These are phyloP conservation scores for Myripristis murdjan DNA, from an alignment of 2,797 vertebrate genomes.

Conservation along the genomic window DNA sequence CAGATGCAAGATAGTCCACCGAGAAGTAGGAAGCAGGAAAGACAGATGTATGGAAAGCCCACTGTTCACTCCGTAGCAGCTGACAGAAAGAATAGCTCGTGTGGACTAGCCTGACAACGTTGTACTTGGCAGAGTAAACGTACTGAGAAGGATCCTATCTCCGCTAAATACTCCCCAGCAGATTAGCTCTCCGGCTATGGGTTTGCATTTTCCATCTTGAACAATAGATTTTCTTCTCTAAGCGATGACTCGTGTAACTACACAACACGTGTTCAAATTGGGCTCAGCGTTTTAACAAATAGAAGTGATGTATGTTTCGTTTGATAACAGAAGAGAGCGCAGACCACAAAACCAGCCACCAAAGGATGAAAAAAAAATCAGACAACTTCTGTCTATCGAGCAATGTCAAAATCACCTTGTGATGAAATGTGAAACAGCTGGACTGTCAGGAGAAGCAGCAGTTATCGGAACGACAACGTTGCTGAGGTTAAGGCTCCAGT, in stretches of 20 bases:
- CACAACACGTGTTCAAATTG: neutral
- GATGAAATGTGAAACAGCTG: neutral
- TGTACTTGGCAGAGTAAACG: neutral
- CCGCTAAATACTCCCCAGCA: constrained; percentile 2
- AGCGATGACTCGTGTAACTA: neutral
- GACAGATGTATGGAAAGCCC: neutral
- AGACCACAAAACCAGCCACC: constrained; percentile 9
- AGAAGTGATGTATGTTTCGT: neutral
- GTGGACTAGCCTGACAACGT: neutral
- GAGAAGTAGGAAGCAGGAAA: constrained; percentile 3
- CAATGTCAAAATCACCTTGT: constrained; percentile 23
- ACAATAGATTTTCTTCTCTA: constrained; percentile 19
- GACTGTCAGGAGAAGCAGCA: constrained; percentile 13
- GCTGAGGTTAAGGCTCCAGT: constrained; percentile 7
- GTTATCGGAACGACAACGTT: constrained; percentile 17
- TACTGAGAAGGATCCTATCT: constrained; percentile 4
- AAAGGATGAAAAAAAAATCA: constrained; percentile 22
- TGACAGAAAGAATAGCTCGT: neutral
- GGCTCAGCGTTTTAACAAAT: constrained; percentile 15
- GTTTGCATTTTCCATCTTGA: constrained; percentile 13
- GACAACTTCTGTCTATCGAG: constrained; percentile 15
- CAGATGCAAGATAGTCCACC: neutral
- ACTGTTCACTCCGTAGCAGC: neutral
- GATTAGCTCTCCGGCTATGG: constrained; percentile 4
- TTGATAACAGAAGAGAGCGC: constrained; percentile 6